Conservation (phyloP, 2,113 vertebrate genomes). For the Alouatta palliata region DNA sequence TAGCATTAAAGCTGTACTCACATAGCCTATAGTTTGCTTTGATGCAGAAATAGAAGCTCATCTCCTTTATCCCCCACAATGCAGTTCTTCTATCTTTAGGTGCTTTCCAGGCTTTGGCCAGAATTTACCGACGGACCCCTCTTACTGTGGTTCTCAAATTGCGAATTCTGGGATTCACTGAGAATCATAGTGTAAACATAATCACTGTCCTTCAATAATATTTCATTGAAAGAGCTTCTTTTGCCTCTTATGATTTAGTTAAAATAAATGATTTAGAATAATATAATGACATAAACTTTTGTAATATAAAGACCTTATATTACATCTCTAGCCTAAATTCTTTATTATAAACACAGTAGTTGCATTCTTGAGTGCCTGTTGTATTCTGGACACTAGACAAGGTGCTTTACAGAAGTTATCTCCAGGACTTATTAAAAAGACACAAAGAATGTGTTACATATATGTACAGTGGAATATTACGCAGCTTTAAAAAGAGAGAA, state of each 20-base stretch:
- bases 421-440: background rate
- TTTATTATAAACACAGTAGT: background rate
- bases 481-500: background rate
- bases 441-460: background rate
- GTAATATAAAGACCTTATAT: background rate
- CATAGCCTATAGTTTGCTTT: background rate
- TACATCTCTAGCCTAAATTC: background rate
- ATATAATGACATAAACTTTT: background rate
- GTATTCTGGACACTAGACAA: background rate
- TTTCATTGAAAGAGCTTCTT: background rate
- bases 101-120: background rate
- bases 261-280: constrained; percentile 7
- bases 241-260: background rate
- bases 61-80: background rate
- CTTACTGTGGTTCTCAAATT: background rate
- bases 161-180: no score
- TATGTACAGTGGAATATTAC: background rate
- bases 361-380: background rate
- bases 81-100: background rate
- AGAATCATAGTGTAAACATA: background rate
- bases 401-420: background rate
- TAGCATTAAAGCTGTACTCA: background rate
- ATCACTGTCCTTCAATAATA: background rate
- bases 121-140: background rate
- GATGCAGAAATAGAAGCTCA: background rate